Conservation (phyloP, 2,888 invertebrate genomes). For the Ochropleura leucogaster region DNA sequence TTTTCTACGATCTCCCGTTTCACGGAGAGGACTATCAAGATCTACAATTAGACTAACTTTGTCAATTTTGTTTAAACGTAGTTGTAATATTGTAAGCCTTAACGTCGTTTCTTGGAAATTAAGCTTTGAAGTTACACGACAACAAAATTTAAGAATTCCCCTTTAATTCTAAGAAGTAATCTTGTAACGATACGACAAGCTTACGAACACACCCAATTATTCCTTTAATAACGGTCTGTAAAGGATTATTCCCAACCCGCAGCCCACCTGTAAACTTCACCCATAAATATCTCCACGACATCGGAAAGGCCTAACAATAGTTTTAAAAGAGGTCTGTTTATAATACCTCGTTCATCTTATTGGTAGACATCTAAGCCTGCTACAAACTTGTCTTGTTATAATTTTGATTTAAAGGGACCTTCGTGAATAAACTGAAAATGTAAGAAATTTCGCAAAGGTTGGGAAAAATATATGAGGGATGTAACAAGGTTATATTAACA, state of each 20-base stretch:
- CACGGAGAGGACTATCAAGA: not conserved
- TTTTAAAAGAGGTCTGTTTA: conserved; percentile 39
- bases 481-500: not conserved
- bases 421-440: not conserved
- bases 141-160: not conserved
- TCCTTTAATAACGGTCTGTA: conserved; percentile 40
- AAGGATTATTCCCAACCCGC: conserved; percentile 43
- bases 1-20: not conserved
- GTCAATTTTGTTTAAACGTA: not conserved
- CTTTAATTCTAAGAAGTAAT: conserved; percentile 9
- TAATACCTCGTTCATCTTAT: conserved; percentile 40
- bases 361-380: conserved; percentile 27
- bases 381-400: conserved; percentile 2
- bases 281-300: conserved; percentile 57
- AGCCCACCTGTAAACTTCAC: conserved; percentile 53
- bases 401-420: not conserved
- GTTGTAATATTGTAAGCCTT: not conserved
- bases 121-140: not conserved
- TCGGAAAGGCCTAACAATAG: conserved; percentile 30
- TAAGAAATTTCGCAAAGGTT: not conserved
- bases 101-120: not conserved
- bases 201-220: conserved; percentile 39
- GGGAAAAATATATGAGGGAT: not conserved
- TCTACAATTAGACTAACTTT: not conserved
- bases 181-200: conserved; percentile 4